Evolutionary conservation across 2,113 vertebrate genomes (phyloP).

Genomic region (Pheucticus melanocephalus): DNA sequence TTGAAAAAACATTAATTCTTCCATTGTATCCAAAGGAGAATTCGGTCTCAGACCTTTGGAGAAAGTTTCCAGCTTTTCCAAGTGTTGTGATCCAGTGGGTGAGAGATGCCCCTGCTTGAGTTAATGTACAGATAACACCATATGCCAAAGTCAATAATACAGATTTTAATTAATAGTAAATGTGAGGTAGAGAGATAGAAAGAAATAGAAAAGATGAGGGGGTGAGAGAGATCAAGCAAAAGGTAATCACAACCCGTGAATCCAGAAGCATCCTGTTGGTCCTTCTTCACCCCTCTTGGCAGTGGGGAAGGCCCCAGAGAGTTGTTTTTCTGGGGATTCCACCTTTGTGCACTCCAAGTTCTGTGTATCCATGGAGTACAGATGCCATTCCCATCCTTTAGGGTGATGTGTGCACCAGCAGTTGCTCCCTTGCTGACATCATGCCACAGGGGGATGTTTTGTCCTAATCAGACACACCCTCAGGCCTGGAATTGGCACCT

Average conservation of each 20-base stretch:
- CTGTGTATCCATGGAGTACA: not conserved
- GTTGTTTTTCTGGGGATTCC: not conserved
- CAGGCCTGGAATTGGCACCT: not conserved
- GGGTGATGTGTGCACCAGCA: not conserved
- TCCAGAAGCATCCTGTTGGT: not conserved
- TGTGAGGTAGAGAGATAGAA: not conserved
- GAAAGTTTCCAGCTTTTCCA: not conserved
- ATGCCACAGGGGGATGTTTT: not conserved
- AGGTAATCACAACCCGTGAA: not conserved
- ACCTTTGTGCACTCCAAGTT: not conserved
- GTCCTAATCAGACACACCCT: not conserved
- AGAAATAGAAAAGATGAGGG: not conserved
- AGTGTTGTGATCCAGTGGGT: not conserved
- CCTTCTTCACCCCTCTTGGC: not conserved
- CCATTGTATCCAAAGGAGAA: not conserved
- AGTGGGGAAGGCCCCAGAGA: not conserved
- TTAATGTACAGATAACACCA: not conserved
- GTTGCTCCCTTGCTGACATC: not conserved
- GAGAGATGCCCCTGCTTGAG: not conserved
- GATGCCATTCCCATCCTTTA: not conserved
- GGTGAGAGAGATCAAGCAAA: not conserved
- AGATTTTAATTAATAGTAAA: not conserved
- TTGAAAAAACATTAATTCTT: not conserved
- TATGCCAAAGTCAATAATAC: not conserved
- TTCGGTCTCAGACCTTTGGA: not conserved